A percentile compares a stretch with the other conserved stretches of the same genome.
Conservation (phyloP, 1,140 invertebrate species). For the Augochlora pura region DNA sequence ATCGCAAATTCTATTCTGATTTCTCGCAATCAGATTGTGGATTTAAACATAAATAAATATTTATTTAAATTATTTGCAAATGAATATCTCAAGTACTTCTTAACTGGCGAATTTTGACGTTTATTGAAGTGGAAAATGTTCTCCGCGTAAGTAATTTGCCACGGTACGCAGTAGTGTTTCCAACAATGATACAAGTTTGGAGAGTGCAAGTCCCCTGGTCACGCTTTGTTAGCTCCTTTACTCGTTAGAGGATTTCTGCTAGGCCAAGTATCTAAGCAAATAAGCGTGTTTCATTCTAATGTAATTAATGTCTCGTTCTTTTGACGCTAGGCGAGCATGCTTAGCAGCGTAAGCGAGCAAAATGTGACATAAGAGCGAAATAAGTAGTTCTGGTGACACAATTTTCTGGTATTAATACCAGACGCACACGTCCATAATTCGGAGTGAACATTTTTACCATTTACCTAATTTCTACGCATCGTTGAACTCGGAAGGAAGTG, state of each 20-base stretch:
- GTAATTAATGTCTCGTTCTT: conserved; percentile 38
- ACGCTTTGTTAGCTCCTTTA: conserved; percentile 1
- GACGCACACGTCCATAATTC: neutral
- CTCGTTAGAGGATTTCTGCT: conserved; percentile 22
- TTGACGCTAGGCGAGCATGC: neutral
- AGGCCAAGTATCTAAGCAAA: conserved; percentile 29
- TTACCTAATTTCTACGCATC: neutral
- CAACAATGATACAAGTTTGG: conserved; percentile 25
- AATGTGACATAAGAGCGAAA: conserved; percentile 11
- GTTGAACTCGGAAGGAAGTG: neutral
- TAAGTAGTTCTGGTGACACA: conserved; percentile 8
- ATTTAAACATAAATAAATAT: too few species aligned
- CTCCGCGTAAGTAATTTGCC: neutral
- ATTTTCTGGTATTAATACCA: conserved; percentile 11
- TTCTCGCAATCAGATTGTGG: too few species aligned
- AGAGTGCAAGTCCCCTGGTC: conserved; percentile 4
- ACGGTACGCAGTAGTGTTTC: neutral
- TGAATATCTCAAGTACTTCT: too few species aligned
- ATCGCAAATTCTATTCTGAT: too few species aligned
- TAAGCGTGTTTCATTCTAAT: conserved; percentile 24
- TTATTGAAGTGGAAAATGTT: neutral
- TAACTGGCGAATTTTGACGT: too few species aligned
- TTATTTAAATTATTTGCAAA: too few species aligned
- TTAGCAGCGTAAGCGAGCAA: conserved; percentile 14
- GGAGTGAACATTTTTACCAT: neutral